These are phyloP conservation scores for Pluvianellus socialis DNA, from an alignment of 2,113 vertebrate genomes.

Conservation along the genomic window DNA sequence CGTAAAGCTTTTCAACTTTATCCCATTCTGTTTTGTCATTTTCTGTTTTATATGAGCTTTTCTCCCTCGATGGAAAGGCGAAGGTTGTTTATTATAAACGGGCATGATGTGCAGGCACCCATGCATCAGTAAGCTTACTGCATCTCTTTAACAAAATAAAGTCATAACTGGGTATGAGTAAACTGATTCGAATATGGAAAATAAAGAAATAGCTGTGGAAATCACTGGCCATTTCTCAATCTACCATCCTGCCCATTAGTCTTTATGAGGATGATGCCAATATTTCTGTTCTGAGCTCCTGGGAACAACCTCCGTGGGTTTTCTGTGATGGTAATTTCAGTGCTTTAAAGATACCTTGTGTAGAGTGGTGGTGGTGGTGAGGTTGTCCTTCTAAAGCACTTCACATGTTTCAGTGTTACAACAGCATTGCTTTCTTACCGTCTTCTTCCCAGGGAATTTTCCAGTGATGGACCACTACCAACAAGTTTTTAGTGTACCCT, in stretches of 20 bases:
- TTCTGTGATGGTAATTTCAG: background rate
- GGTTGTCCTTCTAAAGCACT: background rate
- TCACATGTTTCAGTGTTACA: fast-evolving
- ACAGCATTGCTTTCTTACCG: background rate
- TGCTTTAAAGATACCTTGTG: background rate
- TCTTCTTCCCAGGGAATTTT: background rate
- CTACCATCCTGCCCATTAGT: background rate
- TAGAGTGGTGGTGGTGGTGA: background rate
- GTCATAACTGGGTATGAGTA: background rate
- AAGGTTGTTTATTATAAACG: background rate
- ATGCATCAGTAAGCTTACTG: background rate
- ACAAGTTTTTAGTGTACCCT: background rate
- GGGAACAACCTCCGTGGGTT: background rate
- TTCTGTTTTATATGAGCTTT: background rate
- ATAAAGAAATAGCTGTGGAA: background rate
- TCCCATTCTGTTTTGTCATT: background rate
- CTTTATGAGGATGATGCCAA: background rate
- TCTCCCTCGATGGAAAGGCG: background rate
- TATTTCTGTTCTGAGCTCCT: background rate
- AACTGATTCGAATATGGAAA: background rate
- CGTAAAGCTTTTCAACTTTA: background rate
- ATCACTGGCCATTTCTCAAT: background rate
- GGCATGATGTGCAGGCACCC: background rate
- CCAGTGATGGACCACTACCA: background rate
- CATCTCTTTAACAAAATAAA: background rate